Evolutionary conservation across 2,888 invertebrate genomes (phyloP), one percentile per base, ranked within the genome.

Genomic region (Parasteatoda lunata): DNA sequence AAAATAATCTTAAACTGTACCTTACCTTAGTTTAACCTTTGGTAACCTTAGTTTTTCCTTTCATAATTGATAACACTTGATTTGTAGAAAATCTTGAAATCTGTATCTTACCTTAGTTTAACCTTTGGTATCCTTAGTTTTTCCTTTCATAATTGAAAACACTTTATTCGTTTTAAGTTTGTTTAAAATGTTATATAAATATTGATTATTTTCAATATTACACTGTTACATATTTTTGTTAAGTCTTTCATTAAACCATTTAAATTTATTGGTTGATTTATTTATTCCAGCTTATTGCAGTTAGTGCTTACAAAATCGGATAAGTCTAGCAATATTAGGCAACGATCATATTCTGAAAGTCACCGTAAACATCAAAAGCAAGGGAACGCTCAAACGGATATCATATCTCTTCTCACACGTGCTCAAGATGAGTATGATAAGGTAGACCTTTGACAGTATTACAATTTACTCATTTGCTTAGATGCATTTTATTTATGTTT

Each of bases 371-470:
- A 86, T 45, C 79, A 76, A 15, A 88, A 86, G 48, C 69, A 76
- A 68, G 82, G 72, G 3, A 82, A 71, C 52, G 69, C 77, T 54
- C 79, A 83, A 79, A 70, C 70, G 51, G 89, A 89, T 87, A 89
- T 89, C 45, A 80, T 89, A 54, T 84, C 87, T 8, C 76, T 87
- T 51, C 70, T 89, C 47, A 69, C 82, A 6, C 87, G 82, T 77
- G 89, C 89, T 59, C 89, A 89, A 75, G 84, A 89, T 70, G 89
- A 87, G 64, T 89, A 89, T 80, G 87, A 89, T 69, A 88, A 84
- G 73, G 88, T 88, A 68, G n/a, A 68, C 13, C 15, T 49, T 70
- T 70, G 9, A 8, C 7, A 13, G 49, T 30, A 30, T 9, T 9
- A 59, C n/a, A 59, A 7, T 59, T 59, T 59, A 30, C 30, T 30